Evolutionary conservation across 2,797 vertebrate genomes (phyloP), one percentile per base, ranked within the genome.

Genomic region (Pampus argenteus): DNA sequence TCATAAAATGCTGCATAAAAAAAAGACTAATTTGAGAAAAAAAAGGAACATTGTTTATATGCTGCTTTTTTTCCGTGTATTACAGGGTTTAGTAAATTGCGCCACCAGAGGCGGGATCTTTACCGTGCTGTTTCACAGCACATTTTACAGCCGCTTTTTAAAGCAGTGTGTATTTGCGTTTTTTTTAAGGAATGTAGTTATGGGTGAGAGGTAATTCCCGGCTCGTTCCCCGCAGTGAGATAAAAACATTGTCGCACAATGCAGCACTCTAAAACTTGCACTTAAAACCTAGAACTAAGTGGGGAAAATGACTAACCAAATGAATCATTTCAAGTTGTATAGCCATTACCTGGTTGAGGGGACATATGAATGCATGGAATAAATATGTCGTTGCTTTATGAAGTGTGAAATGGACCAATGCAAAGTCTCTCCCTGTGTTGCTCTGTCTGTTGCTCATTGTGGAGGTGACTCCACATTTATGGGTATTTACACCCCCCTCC

Each of bases 381-480:
- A 89, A 89, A 90, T 88, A 90, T 83, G 77, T 87, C 73, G 70
- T 66, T 56, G 76, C 68, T 92, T 93, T 89, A 92, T 91, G 86
- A 89, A 86, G 88, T 92, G 92, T 91, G 90, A 91, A 92, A 91
- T 86, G 69, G 88, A 85, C 88, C 86, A 76, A 84, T 78, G 89
- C 83, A 83, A 69, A 79, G 84, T 69, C 72, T 75, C 56, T 71
- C 45, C 60, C 57, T 29, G 58, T 64, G 63, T 78, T 82, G 62
- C 71, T 71, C 60, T 82, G 76, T 82, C 84, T 90, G 81, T 54
- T 85, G 69, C 81, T 88, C 77, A 78, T 80, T 92, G 83, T 76
- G 38, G 86, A 86, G 82, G 84, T 85, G 85, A 86, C 87, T 90
- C 73, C 79, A 82, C 82, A 79, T 91, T 89, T 88, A 90, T 66